Percentiles rank a stretch among this genome's conserved stretches.
Evolutionary conservation across 2,888 invertebrate genomes (phyloP).

Genomic region (Melanophora roralis): DNA sequence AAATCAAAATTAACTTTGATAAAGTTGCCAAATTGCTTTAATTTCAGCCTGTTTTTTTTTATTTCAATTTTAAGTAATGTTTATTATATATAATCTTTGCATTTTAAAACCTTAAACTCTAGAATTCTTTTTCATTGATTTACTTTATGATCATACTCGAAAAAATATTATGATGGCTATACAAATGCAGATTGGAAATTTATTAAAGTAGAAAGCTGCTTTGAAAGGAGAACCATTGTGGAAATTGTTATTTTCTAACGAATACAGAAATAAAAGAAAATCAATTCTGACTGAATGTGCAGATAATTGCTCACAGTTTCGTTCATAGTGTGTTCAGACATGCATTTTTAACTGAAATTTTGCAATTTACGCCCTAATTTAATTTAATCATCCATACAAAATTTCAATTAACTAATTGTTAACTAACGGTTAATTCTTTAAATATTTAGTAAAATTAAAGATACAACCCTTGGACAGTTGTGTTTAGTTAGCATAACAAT

Average conservation of each 20-base stretch:
- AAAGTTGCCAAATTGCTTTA: background rate
- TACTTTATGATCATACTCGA: background rate
- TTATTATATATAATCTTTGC: constrained; percentile 5
- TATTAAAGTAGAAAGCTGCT: background rate
- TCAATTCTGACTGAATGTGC: background rate
- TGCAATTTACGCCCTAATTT: too few species aligned
- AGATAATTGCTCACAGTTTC: background rate
- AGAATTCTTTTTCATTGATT: constrained; percentile 1
- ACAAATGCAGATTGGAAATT: background rate
- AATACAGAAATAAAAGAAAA: background rate
- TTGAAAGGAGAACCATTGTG: background rate
- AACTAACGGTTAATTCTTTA: too few species aligned
- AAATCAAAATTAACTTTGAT: background rate
- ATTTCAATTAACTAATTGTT: too few species aligned
- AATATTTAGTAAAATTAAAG: too few species aligned
- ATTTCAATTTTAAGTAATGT: background rate
- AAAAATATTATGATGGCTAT: background rate
- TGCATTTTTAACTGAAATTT: too few species aligned
- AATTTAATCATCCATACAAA: too few species aligned
- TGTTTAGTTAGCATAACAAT: too few species aligned
- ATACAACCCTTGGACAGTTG: too few species aligned
- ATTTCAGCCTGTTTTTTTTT: background rate
- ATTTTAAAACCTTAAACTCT: background rate
- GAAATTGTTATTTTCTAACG: background rate
- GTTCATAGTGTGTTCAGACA: background rate